phyloP scores from a whole-genome alignment of 2,888 invertebrate species.

The Cataglyphis livida region DNA sequence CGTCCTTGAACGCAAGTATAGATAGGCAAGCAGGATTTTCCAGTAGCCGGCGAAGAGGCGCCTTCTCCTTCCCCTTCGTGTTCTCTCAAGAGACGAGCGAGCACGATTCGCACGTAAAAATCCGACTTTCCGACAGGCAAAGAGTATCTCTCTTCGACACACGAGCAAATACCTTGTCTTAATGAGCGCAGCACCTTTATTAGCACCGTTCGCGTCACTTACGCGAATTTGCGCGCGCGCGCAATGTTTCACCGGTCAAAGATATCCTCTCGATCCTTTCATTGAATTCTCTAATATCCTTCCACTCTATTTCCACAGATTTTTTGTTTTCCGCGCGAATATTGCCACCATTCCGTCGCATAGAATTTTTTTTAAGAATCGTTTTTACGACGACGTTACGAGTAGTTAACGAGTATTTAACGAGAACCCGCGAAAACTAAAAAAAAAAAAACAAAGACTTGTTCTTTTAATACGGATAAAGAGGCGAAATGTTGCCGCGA shows the following conservation, averaged over 20 bases:
- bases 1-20: constrained; percentile 63
- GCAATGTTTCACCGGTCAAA: neutral
- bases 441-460: neutral
- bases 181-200: constrained; percentile 63
- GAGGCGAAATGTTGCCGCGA: neutral
- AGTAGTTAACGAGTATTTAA: neutral
- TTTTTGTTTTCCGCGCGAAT: neutral
- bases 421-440: neutral
- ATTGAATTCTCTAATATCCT: neutral
- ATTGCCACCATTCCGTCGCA: neutral
- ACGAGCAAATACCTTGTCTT: constrained; percentile 49
- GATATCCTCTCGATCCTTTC: neutral
- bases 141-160: constrained; percentile 57
- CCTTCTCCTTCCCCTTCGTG: constrained; percentile 35
- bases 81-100: constrained; percentile 10
- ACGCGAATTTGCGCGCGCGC: constrained; percentile 27
- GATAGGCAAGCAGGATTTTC: constrained; percentile 65
- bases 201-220: constrained; percentile 62
- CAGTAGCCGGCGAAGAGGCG: constrained; percentile 59
- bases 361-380: neutral
- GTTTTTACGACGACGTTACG: neutral
- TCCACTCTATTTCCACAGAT: constrained; percentile 16
- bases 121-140: constrained; percentile 56
- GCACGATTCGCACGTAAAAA: constrained; percentile 62
- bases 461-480: neutral